Evolutionary conservation across 2,888 invertebrate genomes (phyloP).

Genomic region (Trissolcus japonicus): DNA sequence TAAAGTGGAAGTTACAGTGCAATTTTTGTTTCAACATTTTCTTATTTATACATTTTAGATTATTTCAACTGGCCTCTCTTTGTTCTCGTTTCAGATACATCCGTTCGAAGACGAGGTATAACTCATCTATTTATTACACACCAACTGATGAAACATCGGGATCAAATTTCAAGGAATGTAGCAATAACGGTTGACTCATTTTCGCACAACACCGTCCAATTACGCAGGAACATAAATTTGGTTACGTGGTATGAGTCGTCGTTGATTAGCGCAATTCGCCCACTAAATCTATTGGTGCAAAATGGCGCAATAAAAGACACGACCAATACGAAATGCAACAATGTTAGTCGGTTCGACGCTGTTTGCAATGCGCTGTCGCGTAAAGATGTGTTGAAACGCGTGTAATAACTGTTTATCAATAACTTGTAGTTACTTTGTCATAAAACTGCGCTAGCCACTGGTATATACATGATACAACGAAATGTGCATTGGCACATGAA

Average conservation of each 20-base stretch:
- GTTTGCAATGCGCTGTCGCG: conserved; percentile 46
- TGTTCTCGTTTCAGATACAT: not conserved
- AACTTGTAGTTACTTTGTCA: conserved; percentile 44
- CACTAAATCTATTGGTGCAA: conserved; percentile 50
- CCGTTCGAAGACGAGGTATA: conserved; percentile 22
- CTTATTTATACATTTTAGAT: no score
- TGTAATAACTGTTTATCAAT: conserved; percentile 49
- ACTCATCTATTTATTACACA: conserved; percentile 25
- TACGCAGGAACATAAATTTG: conserved; percentile 49
- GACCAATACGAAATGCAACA: conserved; percentile 53
- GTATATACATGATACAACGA: not conserved
- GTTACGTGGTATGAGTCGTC: conserved; percentile 34
- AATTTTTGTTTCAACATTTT: no score
- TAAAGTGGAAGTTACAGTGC: no score
- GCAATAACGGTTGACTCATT: conserved; percentile 46
- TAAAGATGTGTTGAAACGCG: conserved; percentile 40
- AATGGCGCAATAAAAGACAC: conserved; percentile 55
- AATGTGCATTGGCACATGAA: not conserved
- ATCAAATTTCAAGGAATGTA: conserved; percentile 42
- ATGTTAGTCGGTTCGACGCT: conserved; percentile 33
- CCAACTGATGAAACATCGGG: conserved; percentile 8
- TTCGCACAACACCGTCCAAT: conserved; percentile 52
- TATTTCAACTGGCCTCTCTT: no score
- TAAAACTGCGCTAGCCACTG: conserved; percentile 30
- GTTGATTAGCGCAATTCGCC: conserved; percentile 54